These are phyloP conservation scores for Byasa hedistus DNA, from an alignment of 2,888 invertebrate species.

Conservation along the genomic window DNA sequence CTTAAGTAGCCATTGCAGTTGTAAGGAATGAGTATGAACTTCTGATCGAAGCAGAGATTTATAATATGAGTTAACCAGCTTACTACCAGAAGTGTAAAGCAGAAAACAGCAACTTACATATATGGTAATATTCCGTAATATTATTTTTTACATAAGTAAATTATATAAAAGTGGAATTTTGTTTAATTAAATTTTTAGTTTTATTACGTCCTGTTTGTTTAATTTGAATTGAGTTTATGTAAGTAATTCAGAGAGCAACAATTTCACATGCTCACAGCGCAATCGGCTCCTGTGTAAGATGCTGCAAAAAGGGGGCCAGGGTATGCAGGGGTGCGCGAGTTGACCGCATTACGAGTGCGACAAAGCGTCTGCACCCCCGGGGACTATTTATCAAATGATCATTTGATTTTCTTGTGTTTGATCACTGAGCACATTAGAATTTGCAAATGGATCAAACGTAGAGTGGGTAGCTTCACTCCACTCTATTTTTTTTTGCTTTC, in stretches of 20 bases:
- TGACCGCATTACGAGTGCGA: constrained; percentile 70
- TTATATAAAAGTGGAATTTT: no score
- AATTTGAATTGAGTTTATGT: constrained; percentile 36
- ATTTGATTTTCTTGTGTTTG: constrained; percentile 82
- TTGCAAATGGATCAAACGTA: constrained; percentile 59
- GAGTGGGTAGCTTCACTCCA: constrained; percentile 59
- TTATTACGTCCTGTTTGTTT: no score
- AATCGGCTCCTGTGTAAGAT: constrained; percentile 38
- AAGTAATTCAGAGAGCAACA: constrained; percentile 53
- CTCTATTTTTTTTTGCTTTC: constrained; percentile 14
- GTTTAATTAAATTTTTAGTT: no score
- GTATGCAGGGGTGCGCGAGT: constrained; percentile 41
- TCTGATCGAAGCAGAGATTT: no score
- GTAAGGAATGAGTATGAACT: no score
- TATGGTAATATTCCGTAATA: no score
- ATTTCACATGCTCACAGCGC: constrained; percentile 52
- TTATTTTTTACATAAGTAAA: no score
- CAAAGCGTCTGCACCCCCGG: constrained; percentile 53
- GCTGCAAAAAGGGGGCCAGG: constrained; percentile 23
- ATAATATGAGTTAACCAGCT: no score
- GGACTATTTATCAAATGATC: constrained; percentile 81
- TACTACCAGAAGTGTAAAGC: no score
- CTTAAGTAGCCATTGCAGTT: no score
- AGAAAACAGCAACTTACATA: no score
- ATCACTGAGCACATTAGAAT: constrained; percentile 79